These are phyloP conservation scores for Rana temporaria DNA, from an alignment of 2,113 vertebrate genomes.

Conservation along the genomic window DNA sequence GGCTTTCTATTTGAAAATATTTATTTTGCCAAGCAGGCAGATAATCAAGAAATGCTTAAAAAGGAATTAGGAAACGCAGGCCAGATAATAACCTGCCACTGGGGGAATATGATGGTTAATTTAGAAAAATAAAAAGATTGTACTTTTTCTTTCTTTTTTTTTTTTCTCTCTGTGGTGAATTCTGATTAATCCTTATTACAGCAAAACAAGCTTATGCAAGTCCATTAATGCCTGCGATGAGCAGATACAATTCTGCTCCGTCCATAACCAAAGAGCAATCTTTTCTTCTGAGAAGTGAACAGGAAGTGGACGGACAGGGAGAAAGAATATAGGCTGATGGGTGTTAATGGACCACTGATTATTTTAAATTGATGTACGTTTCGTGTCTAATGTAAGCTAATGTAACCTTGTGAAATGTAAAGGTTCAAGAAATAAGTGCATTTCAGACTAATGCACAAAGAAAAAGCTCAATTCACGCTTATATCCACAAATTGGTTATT, in stretches of 20 bases:
- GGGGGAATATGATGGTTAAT: no score
- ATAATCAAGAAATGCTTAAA: no score
- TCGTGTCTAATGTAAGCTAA: slow-evolving; percentile 2
- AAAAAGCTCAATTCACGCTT: not conserved
- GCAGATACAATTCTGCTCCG: not conserved
- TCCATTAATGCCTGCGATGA: slow-evolving; percentile 6
- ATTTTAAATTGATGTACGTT: not conserved
- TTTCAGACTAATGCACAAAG: not conserved
- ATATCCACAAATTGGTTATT: not conserved
- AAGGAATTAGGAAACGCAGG: no score
- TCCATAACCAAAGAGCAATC: not conserved
- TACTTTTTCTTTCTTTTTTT: no score
- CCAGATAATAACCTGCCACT: no score
- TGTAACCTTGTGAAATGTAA: not conserved
- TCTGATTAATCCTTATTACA: not conserved
- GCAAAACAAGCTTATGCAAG: slow-evolving; percentile 4
- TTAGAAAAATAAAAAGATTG: no score
- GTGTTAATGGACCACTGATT: not conserved
- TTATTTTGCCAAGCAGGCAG: no score
- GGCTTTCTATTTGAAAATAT: no score
- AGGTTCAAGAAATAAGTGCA: not conserved
- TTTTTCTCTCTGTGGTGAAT: not conserved
- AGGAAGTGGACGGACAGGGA: not conserved
- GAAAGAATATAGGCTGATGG: no score
- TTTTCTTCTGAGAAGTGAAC: not conserved